These are phyloP conservation scores for Cuculus canorus DNA, from an alignment of 2,797 vertebrate genomes.

Conservation along the genomic window DNA sequence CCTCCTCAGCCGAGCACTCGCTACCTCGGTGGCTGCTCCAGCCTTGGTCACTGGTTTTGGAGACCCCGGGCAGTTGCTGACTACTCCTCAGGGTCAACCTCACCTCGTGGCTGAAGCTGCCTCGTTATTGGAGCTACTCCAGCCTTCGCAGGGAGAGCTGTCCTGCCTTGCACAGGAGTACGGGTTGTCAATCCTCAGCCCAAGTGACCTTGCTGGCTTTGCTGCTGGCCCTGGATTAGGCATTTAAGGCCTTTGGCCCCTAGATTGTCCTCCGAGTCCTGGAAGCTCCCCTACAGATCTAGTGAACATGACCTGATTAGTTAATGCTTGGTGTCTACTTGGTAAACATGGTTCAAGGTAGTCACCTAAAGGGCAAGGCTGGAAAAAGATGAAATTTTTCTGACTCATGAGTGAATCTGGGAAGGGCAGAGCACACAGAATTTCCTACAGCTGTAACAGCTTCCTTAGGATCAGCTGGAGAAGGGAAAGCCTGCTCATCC, in stretches of 20 bases:
- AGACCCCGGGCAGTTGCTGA: rapidly evolving
- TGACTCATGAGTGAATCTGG: neutral
- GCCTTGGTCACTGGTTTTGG: rapidly evolving
- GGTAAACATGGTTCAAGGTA: neutral
- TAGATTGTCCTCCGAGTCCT: neutral
- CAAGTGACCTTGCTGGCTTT: neutral
- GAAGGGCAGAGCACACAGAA: neutral
- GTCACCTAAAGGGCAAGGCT: neutral
- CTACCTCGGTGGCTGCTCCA: neutral
- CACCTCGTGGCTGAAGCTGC: neutral
- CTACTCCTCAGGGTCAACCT: neutral
- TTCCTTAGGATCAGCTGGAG: neutral
- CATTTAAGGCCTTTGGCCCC: neutral
- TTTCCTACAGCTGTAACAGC: neutral
- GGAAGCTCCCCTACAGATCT: neutral
- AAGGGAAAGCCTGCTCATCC: neutral
- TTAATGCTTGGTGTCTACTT: neutral
- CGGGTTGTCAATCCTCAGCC: neutral
- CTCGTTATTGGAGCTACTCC: neutral
- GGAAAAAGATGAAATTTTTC: neutral
- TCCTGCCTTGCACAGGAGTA: rapidly evolving
- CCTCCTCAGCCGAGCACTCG: neutral
- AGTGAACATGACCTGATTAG: neutral
- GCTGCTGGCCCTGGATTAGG: neutral
- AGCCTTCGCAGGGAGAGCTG: neutral